Evolutionary conservation across 1,140 invertebrate genomes (phyloP).

Genomic region (Diploscapter pachys): DNA sequence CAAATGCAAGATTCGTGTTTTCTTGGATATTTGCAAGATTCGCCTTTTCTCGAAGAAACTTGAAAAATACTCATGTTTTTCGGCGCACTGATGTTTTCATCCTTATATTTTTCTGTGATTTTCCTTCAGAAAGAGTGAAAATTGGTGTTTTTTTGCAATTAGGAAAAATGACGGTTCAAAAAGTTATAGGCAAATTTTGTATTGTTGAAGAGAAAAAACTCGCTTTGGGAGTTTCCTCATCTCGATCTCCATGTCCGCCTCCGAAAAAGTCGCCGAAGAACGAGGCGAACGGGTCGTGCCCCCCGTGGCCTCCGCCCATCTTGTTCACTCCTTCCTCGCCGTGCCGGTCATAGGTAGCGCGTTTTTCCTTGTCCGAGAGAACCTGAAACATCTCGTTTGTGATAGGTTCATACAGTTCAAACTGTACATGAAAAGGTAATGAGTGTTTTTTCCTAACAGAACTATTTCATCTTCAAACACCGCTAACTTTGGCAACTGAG

Average conservation of each 20-base stretch:
- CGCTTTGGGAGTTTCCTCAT: slow-evolving; percentile 71
- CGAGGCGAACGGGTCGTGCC: slow-evolving; percentile 68
- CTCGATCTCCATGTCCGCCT: slow-evolving; percentile 67
- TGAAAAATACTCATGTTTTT: neutral
- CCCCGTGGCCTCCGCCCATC: slow-evolving; percentile 78
- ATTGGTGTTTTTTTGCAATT: neutral
- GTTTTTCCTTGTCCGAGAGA: slow-evolving; percentile 85
- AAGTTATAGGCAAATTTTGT: too few species aligned
- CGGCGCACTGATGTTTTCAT: neutral
- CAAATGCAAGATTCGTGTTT: too few species aligned
- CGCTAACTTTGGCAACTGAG: too few species aligned
- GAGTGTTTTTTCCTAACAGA: too few species aligned
- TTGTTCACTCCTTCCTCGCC: slow-evolving; percentile 95
- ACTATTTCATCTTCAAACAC: too few species aligned
- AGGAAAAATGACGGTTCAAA: too few species aligned
- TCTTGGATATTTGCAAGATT: too few species aligned
- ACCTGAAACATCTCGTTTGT: slow-evolving; percentile 63
- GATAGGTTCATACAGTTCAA: too few species aligned
- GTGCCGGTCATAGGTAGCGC: slow-evolving; percentile 88
- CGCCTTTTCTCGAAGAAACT: too few species aligned
- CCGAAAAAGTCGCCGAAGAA: slow-evolving; percentile 91
- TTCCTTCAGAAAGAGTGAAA: neutral
- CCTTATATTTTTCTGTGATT: neutral
- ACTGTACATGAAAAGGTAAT: too few species aligned
- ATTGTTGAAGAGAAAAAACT: neutral